Evolutionary conservation across 2,797 vertebrate species (phyloP).

Genomic region (Notolepis coatsorum): DNA sequence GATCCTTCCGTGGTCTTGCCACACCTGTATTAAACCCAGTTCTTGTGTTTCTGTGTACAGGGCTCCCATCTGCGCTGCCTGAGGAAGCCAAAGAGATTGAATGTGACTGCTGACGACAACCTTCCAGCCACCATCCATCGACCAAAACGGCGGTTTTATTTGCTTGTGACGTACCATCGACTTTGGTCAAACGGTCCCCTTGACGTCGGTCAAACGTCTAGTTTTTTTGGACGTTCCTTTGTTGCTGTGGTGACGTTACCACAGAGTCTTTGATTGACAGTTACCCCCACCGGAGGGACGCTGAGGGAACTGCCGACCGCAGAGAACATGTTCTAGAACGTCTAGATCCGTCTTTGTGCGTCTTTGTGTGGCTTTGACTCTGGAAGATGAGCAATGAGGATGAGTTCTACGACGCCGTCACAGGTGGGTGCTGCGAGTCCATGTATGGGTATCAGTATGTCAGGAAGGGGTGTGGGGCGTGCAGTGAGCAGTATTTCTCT

Average conservation of each 20-base stretch:
- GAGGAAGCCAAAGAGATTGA: slow-evolving; percentile 14
- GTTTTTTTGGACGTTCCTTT: background rate
- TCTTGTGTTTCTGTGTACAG: slow-evolving; percentile 37
- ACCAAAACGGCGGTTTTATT: slow-evolving; percentile 13
- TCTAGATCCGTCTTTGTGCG: slow-evolving; percentile 40
- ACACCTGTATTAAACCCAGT: background rate
- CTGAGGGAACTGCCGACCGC: slow-evolving; percentile 25
- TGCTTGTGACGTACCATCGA: background rate
- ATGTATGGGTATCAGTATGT: background rate
- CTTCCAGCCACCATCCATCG: background rate
- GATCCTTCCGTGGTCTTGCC: no score
- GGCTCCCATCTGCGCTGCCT: slow-evolving; percentile 1
- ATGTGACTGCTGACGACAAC: slow-evolving; percentile 3
- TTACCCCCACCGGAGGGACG: slow-evolving; percentile 41
- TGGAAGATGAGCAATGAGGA: slow-evolving; percentile 95
- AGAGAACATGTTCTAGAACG: slow-evolving; percentile 81
- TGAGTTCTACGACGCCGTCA: slow-evolving; percentile 96
- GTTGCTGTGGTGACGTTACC: slow-evolving; percentile 27
- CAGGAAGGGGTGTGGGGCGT: no score
- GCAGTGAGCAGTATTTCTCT: no score
- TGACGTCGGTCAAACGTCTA: background rate
- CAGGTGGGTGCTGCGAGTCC: slow-evolving; percentile 80
- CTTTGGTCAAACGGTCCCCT: background rate
- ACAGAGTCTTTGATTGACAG: slow-evolving; percentile 30
- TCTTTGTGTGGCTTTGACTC: slow-evolving; percentile 56